A percentile compares a stretch with the other conserved stretches of the same genome.
phyloP scores from a whole-genome alignment of 2,797 vertebrate genomes.

The Falco columbarius region DNA sequence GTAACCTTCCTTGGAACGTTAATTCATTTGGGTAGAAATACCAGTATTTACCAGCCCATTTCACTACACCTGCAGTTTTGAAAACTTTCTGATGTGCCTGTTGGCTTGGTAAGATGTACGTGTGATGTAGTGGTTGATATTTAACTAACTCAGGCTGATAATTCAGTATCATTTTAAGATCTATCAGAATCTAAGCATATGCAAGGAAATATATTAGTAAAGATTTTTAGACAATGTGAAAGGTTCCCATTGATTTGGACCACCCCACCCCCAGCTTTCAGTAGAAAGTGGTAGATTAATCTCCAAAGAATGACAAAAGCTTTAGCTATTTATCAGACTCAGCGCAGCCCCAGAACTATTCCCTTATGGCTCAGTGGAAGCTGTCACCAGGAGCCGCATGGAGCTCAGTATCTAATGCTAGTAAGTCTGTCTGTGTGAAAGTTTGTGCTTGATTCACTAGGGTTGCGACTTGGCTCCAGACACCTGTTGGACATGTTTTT shows the following conservation, averaged over 20 bases:
- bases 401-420: not conserved
- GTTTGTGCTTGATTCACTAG: not conserved
- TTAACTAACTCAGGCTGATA: not conserved
- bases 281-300: not conserved
- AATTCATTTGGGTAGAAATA: not conserved
- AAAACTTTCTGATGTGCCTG: not conserved
- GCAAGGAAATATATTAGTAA: not conserved
- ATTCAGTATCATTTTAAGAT: not conserved
- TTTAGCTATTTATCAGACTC: not conserved
- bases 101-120: not conserved
- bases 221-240: not conserved
- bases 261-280: not conserved
- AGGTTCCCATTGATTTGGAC: not conserved
- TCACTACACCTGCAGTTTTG: not conserved
- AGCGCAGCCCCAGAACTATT: not conserved
- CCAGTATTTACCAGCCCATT: not conserved
- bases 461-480: not conserved
- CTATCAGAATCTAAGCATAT: not conserved
- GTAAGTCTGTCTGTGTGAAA: not conserved
- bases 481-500: not conserved
- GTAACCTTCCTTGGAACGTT: not conserved
- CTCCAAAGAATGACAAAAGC: not conserved
- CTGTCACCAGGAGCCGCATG: not conserved
- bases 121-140: not conserved
- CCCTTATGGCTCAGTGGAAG: not conserved